Conservation (phyloP, 2,113 vertebrate genomes). For the Poicephalus meyeri region DNA sequence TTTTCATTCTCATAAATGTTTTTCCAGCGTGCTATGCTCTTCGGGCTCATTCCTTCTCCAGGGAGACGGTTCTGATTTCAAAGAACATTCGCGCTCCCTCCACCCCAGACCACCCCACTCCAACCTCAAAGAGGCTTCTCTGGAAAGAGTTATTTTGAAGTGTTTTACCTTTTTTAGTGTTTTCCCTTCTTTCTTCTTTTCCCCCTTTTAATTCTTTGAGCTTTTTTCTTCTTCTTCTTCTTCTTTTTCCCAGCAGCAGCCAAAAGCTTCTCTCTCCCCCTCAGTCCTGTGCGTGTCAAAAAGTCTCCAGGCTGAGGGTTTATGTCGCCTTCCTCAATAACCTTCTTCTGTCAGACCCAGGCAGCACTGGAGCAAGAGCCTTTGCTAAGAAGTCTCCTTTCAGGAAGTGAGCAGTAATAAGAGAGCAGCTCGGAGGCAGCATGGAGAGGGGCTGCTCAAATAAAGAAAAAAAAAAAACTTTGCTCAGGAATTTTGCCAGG, state of each 20-base stretch:
- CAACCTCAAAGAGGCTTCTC: background rate
- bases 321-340: constrained; percentile 52
- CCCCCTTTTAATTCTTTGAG: constrained; percentile 23
- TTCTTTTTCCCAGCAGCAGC: constrained; percentile 10
- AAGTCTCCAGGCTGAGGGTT: constrained; percentile 56
- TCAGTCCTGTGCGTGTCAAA: constrained; percentile 38
- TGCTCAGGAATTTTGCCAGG: constrained; percentile 63
- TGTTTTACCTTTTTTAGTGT: constrained; percentile 56
- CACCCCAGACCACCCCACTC: constrained; percentile 31
- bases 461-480: background rate
- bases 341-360: constrained; percentile 56
- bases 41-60: constrained; percentile 46
- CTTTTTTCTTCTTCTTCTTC: background rate
- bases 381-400: constrained; percentile 61
- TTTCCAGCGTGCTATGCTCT: constrained; percentile 40
- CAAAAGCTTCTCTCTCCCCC: constrained; percentile 15
- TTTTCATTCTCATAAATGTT: constrained; percentile 65
- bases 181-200: constrained; percentile 34
- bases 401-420: constrained; percentile 74
- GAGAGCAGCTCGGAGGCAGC: constrained; percentile 68
- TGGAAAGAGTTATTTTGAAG: constrained; percentile 29
- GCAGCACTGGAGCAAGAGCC: constrained; percentile 20
- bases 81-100: constrained; percentile 41
- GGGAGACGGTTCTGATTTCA: constrained; percentile 53
- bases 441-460: constrained; percentile 29